These are phyloP conservation scores for Aurelia sp. DNA, from an alignment of 30 jellyfish, hydroid and myxozoan species.

Conservation along the genomic window DNA sequence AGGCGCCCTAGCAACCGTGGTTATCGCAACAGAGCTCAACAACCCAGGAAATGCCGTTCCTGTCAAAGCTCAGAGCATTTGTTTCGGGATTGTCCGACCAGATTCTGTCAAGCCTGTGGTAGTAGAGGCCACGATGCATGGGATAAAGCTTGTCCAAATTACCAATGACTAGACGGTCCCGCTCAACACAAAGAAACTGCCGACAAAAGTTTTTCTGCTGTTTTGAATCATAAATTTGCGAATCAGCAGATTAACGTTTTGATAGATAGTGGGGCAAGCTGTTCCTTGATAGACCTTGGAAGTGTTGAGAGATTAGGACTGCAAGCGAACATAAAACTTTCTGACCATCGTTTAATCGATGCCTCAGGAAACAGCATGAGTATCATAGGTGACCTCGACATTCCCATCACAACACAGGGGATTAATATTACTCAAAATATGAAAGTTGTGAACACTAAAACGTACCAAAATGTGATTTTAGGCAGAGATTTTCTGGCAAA, in stretches of 20 bases:
- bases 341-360: conserved; percentile 13
- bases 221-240: conserved; percentile 18
- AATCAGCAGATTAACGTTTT: conserved; percentile 26
- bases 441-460: conserved; percentile 16
- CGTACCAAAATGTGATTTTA: conserved; percentile 19
- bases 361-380: conserved; percentile 64
- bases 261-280: conserved; percentile 64
- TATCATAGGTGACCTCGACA: conserved; percentile 22
- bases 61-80: conserved; percentile 60
- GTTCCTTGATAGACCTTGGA: conserved; percentile 51
- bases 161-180: conserved; percentile 39
- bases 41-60: conserved; percentile 38
- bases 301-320: conserved; percentile 23
- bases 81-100: conserved; percentile 39
- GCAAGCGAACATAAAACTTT: neutral
- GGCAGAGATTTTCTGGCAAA: conserved; percentile 20
- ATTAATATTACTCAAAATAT: conserved; percentile 10
- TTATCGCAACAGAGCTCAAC: conserved; percentile 16
- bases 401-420: neutral
- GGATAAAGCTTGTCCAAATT: conserved; percentile 55
- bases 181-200: neutral
- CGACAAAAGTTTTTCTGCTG: conserved; percentile 33
- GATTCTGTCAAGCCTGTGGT: conserved; percentile 70
- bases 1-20: neutral
- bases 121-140: conserved; percentile 52